phyloP scores from a whole-genome alignment of 2,113 vertebrate genomes.

The Gopherus evgoodei region DNA sequence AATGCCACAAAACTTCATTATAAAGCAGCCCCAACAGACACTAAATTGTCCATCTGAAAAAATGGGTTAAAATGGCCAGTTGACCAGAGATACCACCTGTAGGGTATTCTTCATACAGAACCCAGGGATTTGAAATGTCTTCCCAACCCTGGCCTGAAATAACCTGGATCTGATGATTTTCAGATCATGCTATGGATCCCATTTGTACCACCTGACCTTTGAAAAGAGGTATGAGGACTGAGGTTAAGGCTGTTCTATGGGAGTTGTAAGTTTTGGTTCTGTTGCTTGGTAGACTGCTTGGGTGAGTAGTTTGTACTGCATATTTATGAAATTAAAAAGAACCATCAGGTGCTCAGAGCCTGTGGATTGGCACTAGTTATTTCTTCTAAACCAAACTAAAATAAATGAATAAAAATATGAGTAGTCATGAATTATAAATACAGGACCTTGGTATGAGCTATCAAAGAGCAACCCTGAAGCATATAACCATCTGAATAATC shows the following conservation, averaged over 20 bases:
- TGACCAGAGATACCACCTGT: not conserved
- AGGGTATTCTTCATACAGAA: no score
- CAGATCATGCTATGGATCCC: not conserved
- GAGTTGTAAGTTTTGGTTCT: not conserved
- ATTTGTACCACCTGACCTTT: not conserved
- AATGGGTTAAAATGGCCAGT: not conserved
- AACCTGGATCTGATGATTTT: not conserved
- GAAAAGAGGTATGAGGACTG: not conserved
- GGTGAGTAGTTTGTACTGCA: not conserved
- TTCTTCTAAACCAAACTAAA: not conserved
- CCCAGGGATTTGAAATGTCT: no score
- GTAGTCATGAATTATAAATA: not conserved
- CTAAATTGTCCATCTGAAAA: not conserved
- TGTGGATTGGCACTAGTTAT: not conserved
- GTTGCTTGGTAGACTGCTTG: accelerated
- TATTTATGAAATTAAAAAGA: not conserved
- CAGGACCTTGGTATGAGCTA: not conserved
- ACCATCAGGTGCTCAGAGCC: not conserved
- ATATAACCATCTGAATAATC: not conserved
- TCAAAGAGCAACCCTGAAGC: not conserved
- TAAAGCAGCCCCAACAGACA: not conserved
- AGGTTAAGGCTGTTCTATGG: accelerated
- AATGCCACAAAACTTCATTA: not conserved
- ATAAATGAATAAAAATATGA: not conserved
- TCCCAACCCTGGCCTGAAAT: no score